A percentile compares a stretch with the other conserved stretches of the same genome.
Conservation (phyloP, 2,888 invertebrate species). For the Ormyrus pomaceus region DNA sequence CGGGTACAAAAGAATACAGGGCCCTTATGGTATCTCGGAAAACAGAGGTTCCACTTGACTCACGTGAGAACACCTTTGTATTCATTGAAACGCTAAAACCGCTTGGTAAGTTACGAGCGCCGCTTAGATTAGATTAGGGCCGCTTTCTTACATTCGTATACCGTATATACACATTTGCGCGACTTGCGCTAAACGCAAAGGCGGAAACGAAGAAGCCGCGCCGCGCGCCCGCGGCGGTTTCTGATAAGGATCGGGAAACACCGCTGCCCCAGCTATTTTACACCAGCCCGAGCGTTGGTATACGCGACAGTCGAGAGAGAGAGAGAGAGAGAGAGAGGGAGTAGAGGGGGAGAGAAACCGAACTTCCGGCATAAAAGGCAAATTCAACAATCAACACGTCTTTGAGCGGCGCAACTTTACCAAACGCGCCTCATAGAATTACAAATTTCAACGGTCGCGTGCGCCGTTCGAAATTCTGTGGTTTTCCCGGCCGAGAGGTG, state of each 20-base stretch:
- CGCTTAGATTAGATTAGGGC: conserved; percentile 51
- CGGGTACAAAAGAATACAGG: too few species aligned
- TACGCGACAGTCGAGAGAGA: conserved; percentile 45
- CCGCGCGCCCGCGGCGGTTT: neutral
- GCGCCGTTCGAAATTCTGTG: neutral
- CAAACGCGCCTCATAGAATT: conserved; percentile 47
- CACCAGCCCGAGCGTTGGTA: neutral
- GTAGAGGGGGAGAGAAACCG: conserved; percentile 8
- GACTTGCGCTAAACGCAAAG: conserved; percentile 27
- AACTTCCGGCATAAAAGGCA: conserved; percentile 69
- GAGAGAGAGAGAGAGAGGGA: neutral
- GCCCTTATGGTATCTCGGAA: neutral
- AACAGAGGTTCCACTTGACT: conserved; percentile 6
- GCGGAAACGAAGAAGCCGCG: conserved; percentile 52
- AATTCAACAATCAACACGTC: conserved; percentile 70
- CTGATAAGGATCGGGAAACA: conserved; percentile 49
- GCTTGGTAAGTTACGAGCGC: conserved; percentile 32
- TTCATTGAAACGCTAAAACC: conserved; percentile 41
- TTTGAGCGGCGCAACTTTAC: conserved; percentile 36
- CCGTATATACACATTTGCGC: conserved; percentile 14
- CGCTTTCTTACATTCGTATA: too few species aligned
- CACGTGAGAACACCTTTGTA: conserved; percentile 37
- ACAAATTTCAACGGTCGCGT: conserved; percentile 47
- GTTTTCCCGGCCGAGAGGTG: neutral
- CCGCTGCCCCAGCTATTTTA: conserved; percentile 22